phyloP scores from a whole-genome alignment of 2,888 invertebrate species.

The Epistrophe grossulariae region DNA sequence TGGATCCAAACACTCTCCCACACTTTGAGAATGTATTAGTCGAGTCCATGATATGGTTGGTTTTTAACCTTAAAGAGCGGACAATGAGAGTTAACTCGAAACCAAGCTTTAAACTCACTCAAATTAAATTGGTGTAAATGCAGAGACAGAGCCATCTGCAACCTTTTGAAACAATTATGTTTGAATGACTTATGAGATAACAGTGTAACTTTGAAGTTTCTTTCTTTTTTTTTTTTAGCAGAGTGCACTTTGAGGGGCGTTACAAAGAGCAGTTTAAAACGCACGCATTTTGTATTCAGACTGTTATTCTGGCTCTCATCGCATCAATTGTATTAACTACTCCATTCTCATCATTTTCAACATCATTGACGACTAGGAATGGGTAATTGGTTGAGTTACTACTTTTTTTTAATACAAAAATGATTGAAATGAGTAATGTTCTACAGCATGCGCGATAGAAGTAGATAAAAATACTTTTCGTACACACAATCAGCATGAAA shows the following conservation, averaged over 20 bases:
- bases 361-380: slow-evolving; percentile 8
- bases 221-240: neutral
- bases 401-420: slow-evolving; percentile 11
- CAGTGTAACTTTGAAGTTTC: slow-evolving; percentile 22
- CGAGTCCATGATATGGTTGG: neutral
- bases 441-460: slow-evolving; percentile 65
- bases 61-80: neutral
- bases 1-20: slow-evolving; percentile 3
- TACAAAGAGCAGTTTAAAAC: slow-evolving; percentile 18
- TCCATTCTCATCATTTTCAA: slow-evolving; percentile 19
- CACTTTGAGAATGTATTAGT: neutral
- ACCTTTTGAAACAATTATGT: slow-evolving; percentile 6
- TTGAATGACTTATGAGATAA: slow-evolving; percentile 15
- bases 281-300: slow-evolving; percentile 8
- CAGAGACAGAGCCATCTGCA: slow-evolving; percentile 12
- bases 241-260: slow-evolving; percentile 31
- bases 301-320: neutral
- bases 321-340: neutral
- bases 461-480: slow-evolving; percentile 69
- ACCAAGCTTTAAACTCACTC: slow-evolving; percentile 21
- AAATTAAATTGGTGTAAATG: slow-evolving; percentile 1
- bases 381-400: slow-evolving; percentile 28
- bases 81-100: slow-evolving; percentile 3
- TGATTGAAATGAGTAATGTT: slow-evolving; percentile 56
- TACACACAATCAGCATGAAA: slow-evolving; percentile 54